Evolutionary conservation across 2,888 invertebrate species (phyloP).

Genomic region (Microctonus hyperodae): DNA sequence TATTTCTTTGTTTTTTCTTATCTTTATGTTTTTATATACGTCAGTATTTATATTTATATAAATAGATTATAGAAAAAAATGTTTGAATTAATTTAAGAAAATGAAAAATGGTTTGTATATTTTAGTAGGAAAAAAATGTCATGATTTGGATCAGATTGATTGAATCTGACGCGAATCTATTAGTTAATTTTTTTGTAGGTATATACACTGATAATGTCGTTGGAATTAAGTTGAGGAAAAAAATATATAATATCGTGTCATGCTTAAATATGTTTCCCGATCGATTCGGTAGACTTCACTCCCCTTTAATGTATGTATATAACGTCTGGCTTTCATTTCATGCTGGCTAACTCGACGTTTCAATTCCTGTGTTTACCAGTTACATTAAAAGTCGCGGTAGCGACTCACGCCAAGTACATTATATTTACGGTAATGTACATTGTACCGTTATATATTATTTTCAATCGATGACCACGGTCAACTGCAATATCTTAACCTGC

Average conservation of each 20-base stretch:
- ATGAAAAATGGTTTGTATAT: too few species aligned
- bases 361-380: conserved; percentile 44
- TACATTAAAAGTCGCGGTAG: too few species aligned
- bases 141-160: too few species aligned
- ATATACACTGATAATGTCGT: not conserved
- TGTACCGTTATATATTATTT: conserved; percentile 40
- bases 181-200: too few species aligned
- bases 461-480: conserved; percentile 31
- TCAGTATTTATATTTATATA: not conserved
- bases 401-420: too few species aligned
- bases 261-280: conserved; percentile 38
- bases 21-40: too few species aligned
- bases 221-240: not conserved
- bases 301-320: not conserved
- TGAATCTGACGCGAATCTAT: too few species aligned
- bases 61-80: too few species aligned
- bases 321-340: conserved; percentile 37
- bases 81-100: too few species aligned
- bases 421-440: conserved; percentile 35
- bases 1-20: too few species aligned
- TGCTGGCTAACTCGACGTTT: conserved; percentile 41
- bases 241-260: conserved; percentile 34
- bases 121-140: too few species aligned
- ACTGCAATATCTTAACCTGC: conserved; percentile 22
- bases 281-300: conserved; percentile 40